These are phyloP conservation scores for Dryas iulia DNA, from an alignment of 1,140 invertebrate genomes.

Conservation along the genomic window DNA sequence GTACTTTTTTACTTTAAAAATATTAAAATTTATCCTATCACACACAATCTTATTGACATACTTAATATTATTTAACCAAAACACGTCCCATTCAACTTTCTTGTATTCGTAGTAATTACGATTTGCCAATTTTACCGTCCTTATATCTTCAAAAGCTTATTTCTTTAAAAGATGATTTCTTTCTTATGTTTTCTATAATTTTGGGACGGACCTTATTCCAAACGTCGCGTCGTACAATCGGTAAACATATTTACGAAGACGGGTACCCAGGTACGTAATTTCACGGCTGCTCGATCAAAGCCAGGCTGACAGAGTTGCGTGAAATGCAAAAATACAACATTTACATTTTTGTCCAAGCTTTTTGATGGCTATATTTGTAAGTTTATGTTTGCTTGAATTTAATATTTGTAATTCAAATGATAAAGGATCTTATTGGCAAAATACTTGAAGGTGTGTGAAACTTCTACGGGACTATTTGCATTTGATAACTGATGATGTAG, in stretches of 20 bases:
- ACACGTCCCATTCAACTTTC: too few relatives aligned
- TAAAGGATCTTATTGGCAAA: not conserved
- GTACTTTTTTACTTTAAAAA: too few relatives aligned
- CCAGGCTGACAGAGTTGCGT: conserved; percentile 34
- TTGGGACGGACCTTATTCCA: not conserved
- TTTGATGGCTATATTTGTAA: not conserved
- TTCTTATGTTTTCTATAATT: conserved; percentile 3
- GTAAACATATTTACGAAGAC: conserved; percentile 20
- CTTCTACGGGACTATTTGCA: too few relatives aligned
- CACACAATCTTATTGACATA: too few relatives aligned
- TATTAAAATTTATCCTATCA: too few relatives aligned
- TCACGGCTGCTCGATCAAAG: conserved; percentile 40
- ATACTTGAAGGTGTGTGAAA: too few relatives aligned
- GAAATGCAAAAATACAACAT: conserved; percentile 34
- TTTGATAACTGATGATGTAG: too few relatives aligned
- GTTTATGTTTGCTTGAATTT: not conserved
- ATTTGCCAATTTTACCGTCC: too few relatives aligned
- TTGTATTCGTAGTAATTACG: too few relatives aligned
- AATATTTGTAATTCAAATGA: not conserved
- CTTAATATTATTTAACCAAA: too few relatives aligned
- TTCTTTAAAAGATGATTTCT: conserved; percentile 6
- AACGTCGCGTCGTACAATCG: not conserved
- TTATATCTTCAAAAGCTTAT: too few relatives aligned
- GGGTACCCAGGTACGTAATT: conserved; percentile 34
- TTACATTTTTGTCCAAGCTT: conserved; percentile 34